A percentile compares a stretch with the other conserved stretches of the same genome.
These are phyloP conservation scores for Drosophila incognita DNA, from an alignment of 2,888 invertebrate species.

Conservation along the genomic window DNA sequence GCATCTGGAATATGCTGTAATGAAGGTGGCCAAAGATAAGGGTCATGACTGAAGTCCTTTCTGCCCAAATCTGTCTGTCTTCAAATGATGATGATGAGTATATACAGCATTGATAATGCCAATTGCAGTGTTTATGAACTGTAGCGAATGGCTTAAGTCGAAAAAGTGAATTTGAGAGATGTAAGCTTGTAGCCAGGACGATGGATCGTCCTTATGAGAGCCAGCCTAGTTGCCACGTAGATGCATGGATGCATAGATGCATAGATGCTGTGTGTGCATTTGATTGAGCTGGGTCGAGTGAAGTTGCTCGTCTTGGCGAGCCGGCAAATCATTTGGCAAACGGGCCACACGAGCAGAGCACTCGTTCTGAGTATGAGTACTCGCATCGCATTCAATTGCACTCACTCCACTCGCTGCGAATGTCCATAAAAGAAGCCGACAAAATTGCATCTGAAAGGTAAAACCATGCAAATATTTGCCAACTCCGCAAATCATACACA, in stretches of 20 bases:
- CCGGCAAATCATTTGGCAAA: conserved; percentile 4
- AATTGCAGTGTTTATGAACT: background rate
- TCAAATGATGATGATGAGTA: background rate
- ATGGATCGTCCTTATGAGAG: background rate
- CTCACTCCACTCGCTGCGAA: conserved; percentile 14
- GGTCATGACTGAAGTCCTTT: background rate
- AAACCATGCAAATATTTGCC: conserved; percentile 71
- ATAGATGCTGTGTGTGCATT: background rate
- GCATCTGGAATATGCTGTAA: background rate
- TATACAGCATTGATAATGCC: background rate
- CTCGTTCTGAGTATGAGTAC: conserved; percentile 6
- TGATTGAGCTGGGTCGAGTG: background rate
- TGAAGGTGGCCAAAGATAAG: too few species aligned
- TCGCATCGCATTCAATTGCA: conserved; percentile 20
- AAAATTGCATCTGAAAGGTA: conserved; percentile 74
- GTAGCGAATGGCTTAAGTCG: background rate
- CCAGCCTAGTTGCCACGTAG: background rate
- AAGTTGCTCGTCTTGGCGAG: background rate
- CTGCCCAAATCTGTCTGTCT: background rate
- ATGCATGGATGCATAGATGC: background rate
- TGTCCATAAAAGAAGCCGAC: conserved; percentile 65
- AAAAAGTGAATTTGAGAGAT: background rate
- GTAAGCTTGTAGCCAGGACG: background rate
- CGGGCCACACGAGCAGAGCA: conserved; percentile 1
- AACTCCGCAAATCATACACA: conserved; percentile 74